Conservation (phyloP, 2,113 vertebrate genomes). For the Lucifuga dentata region DNA sequence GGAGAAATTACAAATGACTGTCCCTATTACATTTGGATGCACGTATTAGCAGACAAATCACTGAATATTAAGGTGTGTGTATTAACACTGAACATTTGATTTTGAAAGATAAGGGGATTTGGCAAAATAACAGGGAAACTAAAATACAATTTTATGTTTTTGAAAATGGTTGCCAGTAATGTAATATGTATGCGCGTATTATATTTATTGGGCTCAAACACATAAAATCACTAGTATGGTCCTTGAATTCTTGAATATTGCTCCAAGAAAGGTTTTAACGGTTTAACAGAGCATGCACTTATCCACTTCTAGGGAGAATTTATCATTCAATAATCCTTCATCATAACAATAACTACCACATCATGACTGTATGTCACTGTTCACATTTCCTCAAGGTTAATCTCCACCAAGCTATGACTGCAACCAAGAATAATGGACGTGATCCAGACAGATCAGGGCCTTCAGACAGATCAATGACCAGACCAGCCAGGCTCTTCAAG, state of each 20-base stretch:
- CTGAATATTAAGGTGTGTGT: too few species aligned
- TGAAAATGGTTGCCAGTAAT: too few species aligned
- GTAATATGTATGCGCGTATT: too few species aligned
- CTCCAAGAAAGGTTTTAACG: not conserved
- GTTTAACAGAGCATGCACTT: not conserved
- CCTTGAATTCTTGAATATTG: constrained; percentile 1
- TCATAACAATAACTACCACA: constrained; percentile 23
- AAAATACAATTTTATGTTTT: too few species aligned
- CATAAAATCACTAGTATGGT: too few species aligned
- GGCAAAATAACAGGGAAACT: too few species aligned
- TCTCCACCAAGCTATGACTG: not conserved
- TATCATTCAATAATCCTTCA: constrained; percentile 22
- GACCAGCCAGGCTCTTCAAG: constrained; percentile 13
- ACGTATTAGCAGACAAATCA: too few species aligned
- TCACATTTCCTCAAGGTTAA: not conserved
- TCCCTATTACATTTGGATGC: too few species aligned
- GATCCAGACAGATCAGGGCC: constrained; percentile 12
- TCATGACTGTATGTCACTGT: not conserved
- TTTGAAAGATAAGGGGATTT: too few species aligned
- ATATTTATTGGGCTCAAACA: too few species aligned
- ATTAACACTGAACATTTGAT: too few species aligned
- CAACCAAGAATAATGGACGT: constrained; percentile 4
- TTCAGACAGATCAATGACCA: constrained; percentile 42
- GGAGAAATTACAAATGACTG: too few species aligned
- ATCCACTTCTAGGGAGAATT: not conserved